phyloP scores from a whole-genome alignment of 2,797 vertebrate genomes.

The Rhynchotus rufescens region DNA sequence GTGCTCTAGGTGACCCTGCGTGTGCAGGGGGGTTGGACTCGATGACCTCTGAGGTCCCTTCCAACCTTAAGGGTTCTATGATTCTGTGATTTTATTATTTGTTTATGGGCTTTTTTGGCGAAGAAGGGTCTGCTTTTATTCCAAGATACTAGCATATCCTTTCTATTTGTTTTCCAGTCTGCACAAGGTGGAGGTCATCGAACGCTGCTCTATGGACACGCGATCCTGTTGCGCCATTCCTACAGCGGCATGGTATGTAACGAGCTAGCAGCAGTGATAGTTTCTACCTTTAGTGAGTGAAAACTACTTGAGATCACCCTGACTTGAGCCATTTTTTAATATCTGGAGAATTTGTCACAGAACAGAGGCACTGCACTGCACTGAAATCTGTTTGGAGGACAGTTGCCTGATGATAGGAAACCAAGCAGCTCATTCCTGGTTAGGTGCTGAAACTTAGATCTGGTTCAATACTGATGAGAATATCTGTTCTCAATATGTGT shows the following conservation, averaged over 20 bases:
- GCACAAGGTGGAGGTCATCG: conserved; percentile 93
- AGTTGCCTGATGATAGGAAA: not conserved
- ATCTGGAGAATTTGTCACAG: not conserved
- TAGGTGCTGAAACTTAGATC: not conserved
- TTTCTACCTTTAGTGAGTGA: not conserved
- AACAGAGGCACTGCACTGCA: not conserved
- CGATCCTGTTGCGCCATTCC: conserved; percentile 92
- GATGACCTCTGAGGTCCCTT: no score
- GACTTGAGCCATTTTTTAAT: not conserved
- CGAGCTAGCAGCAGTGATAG: not conserved
- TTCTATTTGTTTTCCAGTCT: conserved; percentile 77
- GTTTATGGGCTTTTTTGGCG: not conserved
- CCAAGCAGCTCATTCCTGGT: not conserved
- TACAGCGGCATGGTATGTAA: conserved; percentile 93
- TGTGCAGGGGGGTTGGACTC: no score
- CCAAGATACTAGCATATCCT: not conserved
- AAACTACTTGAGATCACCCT: not conserved
- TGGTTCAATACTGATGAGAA: not conserved
- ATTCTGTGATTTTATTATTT: no score
- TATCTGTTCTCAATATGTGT: not conserved
- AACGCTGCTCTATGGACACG: conserved; percentile 92
- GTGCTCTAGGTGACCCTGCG: no score
- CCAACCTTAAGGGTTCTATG: no score
- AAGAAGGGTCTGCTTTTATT: not conserved
- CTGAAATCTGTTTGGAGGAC: not conserved